These are phyloP conservation scores for Platichthys stellatus DNA, from an alignment of 2,113 vertebrate genomes.

Conservation along the genomic window DNA sequence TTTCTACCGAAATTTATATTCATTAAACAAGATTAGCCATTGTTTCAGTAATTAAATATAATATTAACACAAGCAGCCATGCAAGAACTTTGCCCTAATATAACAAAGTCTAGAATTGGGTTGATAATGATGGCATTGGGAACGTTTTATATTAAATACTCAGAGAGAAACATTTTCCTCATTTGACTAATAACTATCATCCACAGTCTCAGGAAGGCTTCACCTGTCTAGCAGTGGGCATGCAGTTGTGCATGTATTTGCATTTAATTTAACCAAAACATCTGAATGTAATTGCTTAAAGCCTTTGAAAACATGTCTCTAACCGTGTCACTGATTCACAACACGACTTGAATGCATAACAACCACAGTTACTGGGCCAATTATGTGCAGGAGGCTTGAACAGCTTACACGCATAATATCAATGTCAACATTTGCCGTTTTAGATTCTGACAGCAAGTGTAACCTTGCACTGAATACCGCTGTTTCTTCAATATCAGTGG, in stretches of 20 bases:
- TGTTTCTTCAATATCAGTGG: background rate
- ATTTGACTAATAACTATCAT: background rate
- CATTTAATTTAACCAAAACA: background rate
- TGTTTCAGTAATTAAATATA: background rate
- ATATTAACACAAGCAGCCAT: background rate
- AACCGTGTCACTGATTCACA: background rate
- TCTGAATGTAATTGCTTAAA: background rate
- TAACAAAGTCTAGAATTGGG: background rate
- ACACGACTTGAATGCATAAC: background rate
- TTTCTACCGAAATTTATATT: background rate
- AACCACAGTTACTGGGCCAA: background rate
- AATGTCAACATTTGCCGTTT: background rate
- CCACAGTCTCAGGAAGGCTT: background rate
- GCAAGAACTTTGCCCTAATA: background rate
- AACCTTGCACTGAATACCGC: background rate
- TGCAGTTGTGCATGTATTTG: background rate
- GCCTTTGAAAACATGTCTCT: background rate
- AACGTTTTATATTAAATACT: background rate
- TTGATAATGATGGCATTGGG: background rate
- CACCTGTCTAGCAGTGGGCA: background rate
- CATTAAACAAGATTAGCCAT: background rate
- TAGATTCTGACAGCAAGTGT: background rate
- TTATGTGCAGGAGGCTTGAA: background rate
- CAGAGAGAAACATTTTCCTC: background rate
- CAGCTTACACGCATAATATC: background rate